A percentile compares a stretch with the other conserved stretches of the same genome.
Evolutionary conservation across 2,797 vertebrate species (phyloP).

Genomic region (Sciurus vulgaris): DNA sequence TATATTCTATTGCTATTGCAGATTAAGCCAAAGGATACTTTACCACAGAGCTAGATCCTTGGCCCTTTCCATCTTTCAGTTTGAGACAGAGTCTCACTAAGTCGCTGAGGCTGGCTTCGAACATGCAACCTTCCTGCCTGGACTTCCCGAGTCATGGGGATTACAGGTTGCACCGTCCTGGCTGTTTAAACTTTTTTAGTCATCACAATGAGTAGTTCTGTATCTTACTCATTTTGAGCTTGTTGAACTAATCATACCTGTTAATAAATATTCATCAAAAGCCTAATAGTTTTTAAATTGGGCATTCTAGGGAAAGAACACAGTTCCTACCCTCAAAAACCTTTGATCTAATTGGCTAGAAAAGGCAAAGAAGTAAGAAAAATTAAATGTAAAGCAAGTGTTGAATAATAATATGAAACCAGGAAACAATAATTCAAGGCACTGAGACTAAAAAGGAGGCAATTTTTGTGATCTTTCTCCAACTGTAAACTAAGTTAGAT

Average conservation of each 20-base stretch:
- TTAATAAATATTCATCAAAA: slow-evolving; percentile 47
- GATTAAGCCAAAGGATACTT: no score
- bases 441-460: not conserved
- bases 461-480: not conserved
- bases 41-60: no score
- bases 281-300: not conserved
- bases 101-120: no score
- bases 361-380: slow-evolving; percentile 38
- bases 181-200: not conserved
- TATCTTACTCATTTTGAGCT: not conserved
- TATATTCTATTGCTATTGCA: no score
- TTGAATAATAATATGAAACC: slow-evolving; percentile 51
- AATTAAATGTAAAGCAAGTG: slow-evolving; percentile 55
- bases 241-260: slow-evolving; percentile 35
- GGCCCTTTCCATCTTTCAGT: no score
- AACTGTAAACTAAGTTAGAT: not conserved
- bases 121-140: no score
- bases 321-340: slow-evolving; percentile 51
- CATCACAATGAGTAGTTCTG: slow-evolving; percentile 2
- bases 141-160: no score
- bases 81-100: no score
- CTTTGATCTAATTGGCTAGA: slow-evolving; percentile 64
- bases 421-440: slow-evolving; percentile 56
- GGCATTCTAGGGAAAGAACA: slow-evolving; percentile 6
- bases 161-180: no score